Conservation (phyloP, 2,888 invertebrate genomes). For the Trypoxylon attenuatum region DNA sequence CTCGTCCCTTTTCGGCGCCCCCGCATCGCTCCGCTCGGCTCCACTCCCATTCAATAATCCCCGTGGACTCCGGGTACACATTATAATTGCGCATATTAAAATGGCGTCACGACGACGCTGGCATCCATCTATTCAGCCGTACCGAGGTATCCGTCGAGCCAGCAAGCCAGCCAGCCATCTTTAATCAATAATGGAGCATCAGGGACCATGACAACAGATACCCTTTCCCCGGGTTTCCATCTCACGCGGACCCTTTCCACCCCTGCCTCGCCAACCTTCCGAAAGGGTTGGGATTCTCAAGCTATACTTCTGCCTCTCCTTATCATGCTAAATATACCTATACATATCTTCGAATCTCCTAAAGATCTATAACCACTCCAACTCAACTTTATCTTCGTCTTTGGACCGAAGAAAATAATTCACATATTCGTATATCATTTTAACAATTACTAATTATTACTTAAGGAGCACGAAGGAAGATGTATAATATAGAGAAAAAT, state of each 20-base stretch:
- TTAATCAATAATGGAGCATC: slow-evolving; percentile 75
- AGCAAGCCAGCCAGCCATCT: slow-evolving; percentile 70
- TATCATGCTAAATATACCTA: no score
- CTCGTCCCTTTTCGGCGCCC: slow-evolving; percentile 10
- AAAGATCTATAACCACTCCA: no score
- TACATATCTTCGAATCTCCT: no score
- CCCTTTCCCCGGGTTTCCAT: slow-evolving; percentile 63
- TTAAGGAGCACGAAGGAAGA: no score
- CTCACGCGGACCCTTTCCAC: slow-evolving; percentile 67
- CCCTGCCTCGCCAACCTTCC: slow-evolving; percentile 28
- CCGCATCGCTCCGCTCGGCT: slow-evolving; percentile 8
- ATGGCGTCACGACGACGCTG: slow-evolving; percentile 66
- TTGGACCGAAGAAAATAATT: no score
- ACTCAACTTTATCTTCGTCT: no score
- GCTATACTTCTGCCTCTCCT: slow-evolving; percentile 19
- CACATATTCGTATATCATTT: no score
- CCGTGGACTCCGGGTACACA: slow-evolving; percentile 63
- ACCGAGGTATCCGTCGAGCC: slow-evolving; percentile 44
- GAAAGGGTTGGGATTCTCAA: slow-evolving; percentile 46
- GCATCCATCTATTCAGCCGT: slow-evolving; percentile 41
- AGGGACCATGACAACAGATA: slow-evolving; percentile 75
- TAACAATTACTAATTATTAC: no score
- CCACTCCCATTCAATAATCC: slow-evolving; percentile 13
- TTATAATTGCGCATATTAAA: slow-evolving; percentile 75
- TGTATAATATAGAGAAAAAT: no score